Conservation (phyloP, 2,797 vertebrate species). For the Petrocephalus schoutedeni region DNA sequence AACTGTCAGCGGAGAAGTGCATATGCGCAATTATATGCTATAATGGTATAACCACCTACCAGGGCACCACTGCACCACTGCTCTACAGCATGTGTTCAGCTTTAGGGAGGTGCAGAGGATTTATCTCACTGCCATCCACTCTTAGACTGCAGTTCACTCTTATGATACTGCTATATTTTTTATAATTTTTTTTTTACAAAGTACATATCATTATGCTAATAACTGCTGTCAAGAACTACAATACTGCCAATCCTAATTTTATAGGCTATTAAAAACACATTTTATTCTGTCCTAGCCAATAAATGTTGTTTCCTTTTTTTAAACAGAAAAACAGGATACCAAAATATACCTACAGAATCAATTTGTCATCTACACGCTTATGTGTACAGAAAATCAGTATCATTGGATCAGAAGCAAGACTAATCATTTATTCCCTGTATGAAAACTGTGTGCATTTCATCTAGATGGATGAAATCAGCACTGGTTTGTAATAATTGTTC, state of each 20-base stretch:
- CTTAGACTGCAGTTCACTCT: neutral
- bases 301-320: neutral
- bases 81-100: neutral
- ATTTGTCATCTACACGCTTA: neutral
- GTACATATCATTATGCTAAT: neutral
- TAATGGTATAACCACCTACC: neutral
- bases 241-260: slow-evolving; percentile 1
- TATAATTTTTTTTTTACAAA: neutral
- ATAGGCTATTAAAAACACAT: neutral
- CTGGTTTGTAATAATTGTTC: neutral
- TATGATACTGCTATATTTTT: neutral
- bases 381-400: neutral
- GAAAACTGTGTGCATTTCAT: neutral
- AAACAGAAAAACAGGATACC: neutral
- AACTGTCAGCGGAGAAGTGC: neutral
- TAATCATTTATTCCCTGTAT: neutral
- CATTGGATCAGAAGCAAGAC: neutral
- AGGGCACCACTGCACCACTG: neutral
- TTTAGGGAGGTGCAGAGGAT: neutral
- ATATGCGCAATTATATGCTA: neutral
- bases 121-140: neutral
- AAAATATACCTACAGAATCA: neutral
- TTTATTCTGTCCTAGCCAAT: neutral
- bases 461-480: neutral
- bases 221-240: neutral